Evolutionary conservation across 2,888 invertebrate species (phyloP).

Genomic region (Clunio marinus): DNA sequence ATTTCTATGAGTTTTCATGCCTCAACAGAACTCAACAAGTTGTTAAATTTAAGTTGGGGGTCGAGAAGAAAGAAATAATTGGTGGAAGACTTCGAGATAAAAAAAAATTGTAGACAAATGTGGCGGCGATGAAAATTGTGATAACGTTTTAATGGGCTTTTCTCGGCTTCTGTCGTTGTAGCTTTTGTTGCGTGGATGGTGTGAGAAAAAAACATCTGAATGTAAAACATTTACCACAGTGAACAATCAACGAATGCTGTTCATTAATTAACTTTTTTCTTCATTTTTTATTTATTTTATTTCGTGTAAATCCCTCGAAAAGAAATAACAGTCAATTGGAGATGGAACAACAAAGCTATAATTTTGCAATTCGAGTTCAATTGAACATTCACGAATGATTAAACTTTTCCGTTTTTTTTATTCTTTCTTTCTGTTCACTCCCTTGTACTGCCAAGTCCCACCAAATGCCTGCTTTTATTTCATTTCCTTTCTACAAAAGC

Average conservation of each 20-base stretch:
- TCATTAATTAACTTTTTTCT: not conserved
- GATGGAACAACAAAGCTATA: not conserved
- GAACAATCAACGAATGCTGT: no score
- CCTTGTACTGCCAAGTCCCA: no score
- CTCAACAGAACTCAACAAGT: constrained; percentile 1
- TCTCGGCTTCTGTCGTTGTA: no score
- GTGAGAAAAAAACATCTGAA: no score
- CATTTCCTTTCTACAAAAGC: not conserved
- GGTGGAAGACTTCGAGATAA: no score
- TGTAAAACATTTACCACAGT: no score
- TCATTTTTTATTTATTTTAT: not conserved
- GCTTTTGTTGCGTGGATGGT: no score
- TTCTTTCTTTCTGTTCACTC: not conserved
- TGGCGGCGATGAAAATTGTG: no score
- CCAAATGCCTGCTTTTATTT: not conserved
- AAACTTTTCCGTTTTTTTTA: not conserved
- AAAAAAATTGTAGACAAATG: no score
- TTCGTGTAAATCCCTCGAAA: not conserved
- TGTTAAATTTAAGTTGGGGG: not conserved
- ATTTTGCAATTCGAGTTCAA: constrained; percentile 2
- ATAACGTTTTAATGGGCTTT: no score
- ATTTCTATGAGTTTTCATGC: not conserved
- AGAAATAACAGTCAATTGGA: no score
- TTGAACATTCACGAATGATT: not conserved
- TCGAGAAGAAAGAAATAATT: no score